These are phyloP conservation scores for Drosophila lacteicornis DNA, from an alignment of 1,140 invertebrate species.

Conservation along the genomic window DNA sequence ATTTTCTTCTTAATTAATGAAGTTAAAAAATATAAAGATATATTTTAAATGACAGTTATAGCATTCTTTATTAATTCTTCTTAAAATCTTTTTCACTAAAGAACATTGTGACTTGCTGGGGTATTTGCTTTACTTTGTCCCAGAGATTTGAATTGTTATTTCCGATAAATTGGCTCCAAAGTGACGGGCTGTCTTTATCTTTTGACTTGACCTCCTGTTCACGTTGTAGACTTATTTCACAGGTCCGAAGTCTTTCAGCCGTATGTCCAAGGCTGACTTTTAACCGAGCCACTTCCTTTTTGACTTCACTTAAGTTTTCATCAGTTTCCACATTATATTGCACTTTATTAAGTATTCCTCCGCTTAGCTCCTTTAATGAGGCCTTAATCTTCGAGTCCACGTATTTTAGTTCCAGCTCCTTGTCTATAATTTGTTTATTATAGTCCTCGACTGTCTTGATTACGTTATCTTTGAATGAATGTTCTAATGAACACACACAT, in stretches of 20 bases:
- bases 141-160: background rate
- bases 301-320: background rate
- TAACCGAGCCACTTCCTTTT: too few relatives aligned
- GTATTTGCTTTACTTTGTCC: constrained; percentile 14
- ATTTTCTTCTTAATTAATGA: too few relatives aligned
- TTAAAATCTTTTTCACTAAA: background rate
- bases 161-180: constrained; percentile 2
- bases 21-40: too few relatives aligned
- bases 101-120: background rate
- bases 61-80: too few relatives aligned
- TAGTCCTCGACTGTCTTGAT: background rate
- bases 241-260: too few relatives aligned
- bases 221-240: too few relatives aligned
- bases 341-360: background rate
- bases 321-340: background rate
- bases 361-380: background rate
- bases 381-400: background rate
- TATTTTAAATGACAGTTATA: background rate
- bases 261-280: too few relatives aligned
- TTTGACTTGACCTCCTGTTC: too few relatives aligned
- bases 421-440: constrained; percentile 1
- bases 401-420: constrained; percentile 2
- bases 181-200: background rate
- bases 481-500: background rate
- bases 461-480: background rate